Evolutionary conservation across 2,113 vertebrate genomes (phyloP).

Genomic region (Litocranius walleri): DNA sequence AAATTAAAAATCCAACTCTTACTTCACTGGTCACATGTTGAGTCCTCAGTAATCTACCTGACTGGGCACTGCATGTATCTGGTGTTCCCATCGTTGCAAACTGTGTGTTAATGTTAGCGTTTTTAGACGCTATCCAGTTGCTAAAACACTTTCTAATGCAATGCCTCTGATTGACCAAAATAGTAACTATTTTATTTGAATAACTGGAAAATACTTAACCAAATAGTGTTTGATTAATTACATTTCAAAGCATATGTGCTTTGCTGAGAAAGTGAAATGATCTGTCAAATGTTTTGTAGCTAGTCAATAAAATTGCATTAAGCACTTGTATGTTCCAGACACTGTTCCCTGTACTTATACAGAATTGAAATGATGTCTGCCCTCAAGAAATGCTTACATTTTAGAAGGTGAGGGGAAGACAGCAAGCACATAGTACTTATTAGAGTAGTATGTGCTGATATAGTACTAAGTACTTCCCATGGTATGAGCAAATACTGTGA

Average conservation of each 20-base stretch:
- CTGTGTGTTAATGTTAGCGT: not conserved
- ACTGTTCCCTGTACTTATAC: not conserved
- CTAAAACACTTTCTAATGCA: not conserved
- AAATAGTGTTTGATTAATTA: not conserved
- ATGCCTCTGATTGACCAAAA: not conserved
- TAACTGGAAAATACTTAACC: not conserved
- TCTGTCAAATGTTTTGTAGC: not conserved
- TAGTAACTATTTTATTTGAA: constrained; percentile 29
- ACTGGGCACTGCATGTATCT: no score
- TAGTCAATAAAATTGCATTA: not conserved
- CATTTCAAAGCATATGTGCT: not conserved
- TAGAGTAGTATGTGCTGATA: not conserved
- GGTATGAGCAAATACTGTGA: not conserved
- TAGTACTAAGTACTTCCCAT: not conserved
- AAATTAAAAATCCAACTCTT: not conserved
- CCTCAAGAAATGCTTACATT: not conserved
- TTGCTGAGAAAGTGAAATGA: constrained; percentile 11
- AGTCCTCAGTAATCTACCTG: not conserved
- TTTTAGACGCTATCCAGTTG: not conserved
- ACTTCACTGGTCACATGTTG: not conserved
- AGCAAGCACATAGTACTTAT: not conserved
- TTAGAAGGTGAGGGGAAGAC: not conserved
- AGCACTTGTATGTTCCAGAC: not conserved
- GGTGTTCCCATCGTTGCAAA: not conserved
- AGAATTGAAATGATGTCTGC: not conserved